A percentile compares a stretch with the other conserved stretches of the same genome.
Evolutionary conservation across 2,797 vertebrate genomes (phyloP).

Genomic region (Ptychobarbus kaznakovi): DNA sequence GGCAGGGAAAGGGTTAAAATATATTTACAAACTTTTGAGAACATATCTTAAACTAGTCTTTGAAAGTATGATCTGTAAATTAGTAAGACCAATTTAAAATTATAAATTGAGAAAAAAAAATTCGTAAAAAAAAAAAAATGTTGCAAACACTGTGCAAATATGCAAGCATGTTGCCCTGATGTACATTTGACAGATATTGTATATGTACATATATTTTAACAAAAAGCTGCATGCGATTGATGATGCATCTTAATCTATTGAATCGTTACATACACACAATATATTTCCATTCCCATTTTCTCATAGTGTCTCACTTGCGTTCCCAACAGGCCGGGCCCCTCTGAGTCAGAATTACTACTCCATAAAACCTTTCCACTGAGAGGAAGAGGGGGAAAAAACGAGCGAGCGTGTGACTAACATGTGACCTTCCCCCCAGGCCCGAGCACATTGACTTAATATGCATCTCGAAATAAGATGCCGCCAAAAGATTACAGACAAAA

Average conservation of each 20-base stretch:
- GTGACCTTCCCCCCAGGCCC: slow-evolving; percentile 72
- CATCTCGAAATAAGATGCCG: slow-evolving; percentile 45
- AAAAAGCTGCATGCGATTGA: not conserved
- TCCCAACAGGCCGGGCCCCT: not conserved
- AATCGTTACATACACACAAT: not conserved
- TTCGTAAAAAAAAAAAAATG: too few relatives aligned
- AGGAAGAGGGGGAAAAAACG: not conserved
- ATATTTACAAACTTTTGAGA: too few relatives aligned
- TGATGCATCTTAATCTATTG: not conserved
- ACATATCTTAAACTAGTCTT: too few relatives aligned
- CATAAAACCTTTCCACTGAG: slow-evolving; percentile 20
- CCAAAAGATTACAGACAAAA: slow-evolving; percentile 53
- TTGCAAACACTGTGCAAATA: not conserved
- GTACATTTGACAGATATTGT: too few relatives aligned
- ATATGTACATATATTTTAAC: too few relatives aligned
- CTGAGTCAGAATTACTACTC: slow-evolving; percentile 23
- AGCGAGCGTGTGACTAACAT: slow-evolving; percentile 72
- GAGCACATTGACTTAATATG: slow-evolving; percentile 63
- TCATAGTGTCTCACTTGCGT: not conserved
- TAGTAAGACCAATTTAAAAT: not conserved
- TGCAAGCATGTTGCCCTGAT: not conserved
- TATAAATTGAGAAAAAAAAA: too few relatives aligned
- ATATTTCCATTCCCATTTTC: not conserved
- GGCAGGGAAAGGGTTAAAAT: not conserved
- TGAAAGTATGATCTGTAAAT: not conserved